Base-by-base conservation (phyloP, 2,888 invertebrate species). In the Lottia gigantea region DNA sequence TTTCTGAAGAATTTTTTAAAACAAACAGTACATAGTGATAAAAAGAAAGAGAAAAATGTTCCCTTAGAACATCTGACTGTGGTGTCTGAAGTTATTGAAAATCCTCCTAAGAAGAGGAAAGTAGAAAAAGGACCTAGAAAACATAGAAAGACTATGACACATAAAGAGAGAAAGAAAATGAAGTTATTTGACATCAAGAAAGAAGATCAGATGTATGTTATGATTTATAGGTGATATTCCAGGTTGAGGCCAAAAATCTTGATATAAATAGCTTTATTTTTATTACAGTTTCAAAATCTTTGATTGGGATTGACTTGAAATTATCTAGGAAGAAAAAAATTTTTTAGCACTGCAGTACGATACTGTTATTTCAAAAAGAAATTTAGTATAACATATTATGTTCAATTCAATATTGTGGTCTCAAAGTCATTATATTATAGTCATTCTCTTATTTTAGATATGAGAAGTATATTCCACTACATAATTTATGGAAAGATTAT, bases 401-500 rank as follows among this genome's bases (percentile, higher is more conserved):
- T 31, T 31, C 31, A 31, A 31, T 31, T 31, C 6, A 31, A 6
- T 31, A 2, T 31, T 6, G 3, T 31, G 31, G 31, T 31, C 31
- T n/a, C n/a, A n/a, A n/a, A n/a, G n/a, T n/a, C n/a, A n/a, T n/a
- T n/a, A n/a, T n/a, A 31, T 12, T 25, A 8, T 68, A 16, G n/a
- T 63, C 46, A 46, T 64, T 76, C 45, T 73, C 12, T 70, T 11
- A 47, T 71, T 78, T 11, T 74, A 86, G 85, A 45, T 86, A 81
- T 80, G 77, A 78, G 4, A 75, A 81, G 40, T 86, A 82, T 71
- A 15, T 84, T 11, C 82, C 85, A 11, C 71, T 87, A 67, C 81
- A 86, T 68, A 71, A 79, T 31, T 72, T 86, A 49, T 87, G 87
- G 87, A 79, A 78, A 66, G 79, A 82, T 49, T 87, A 87, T 71